A percentile compares a stretch with the other conserved stretches of the same genome.
phyloP scores from a whole-genome alignment of 2,888 invertebrate genomes.

The Trichacis sp. region DNA sequence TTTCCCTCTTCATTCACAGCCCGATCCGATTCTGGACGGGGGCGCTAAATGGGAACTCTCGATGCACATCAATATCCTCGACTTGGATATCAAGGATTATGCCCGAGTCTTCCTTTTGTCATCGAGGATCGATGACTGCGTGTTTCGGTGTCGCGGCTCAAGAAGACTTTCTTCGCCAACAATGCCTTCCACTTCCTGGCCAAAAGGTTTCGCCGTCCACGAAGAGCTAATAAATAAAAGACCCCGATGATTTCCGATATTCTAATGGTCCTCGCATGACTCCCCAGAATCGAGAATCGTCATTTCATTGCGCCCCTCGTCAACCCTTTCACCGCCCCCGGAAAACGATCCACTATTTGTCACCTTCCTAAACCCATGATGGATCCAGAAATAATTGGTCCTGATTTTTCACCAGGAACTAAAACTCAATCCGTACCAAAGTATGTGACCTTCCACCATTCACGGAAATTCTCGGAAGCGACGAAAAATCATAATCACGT shows the following conservation, averaged over 20 bases:
- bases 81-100: constrained; percentile 24
- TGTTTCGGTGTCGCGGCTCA: background rate
- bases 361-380: background rate
- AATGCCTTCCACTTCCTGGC: constrained; percentile 6
- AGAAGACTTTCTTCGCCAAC: background rate
- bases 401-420: background rate
- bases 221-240: background rate
- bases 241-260: background rate
- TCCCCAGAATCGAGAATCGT: background rate
- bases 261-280: background rate
- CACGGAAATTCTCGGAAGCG: background rate
- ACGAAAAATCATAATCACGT: background rate
- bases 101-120: background rate
- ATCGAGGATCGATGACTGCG: constrained; percentile 5
- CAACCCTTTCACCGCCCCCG: background rate
- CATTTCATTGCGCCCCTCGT: background rate
- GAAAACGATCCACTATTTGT: background rate
- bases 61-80: constrained; percentile 35
- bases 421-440: no score
- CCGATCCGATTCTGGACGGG: constrained; percentile 22
- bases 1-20: constrained; percentile 13
- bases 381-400: background rate
- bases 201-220: background rate
- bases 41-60: constrained; percentile 33
- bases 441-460: background rate